phyloP scores from a whole-genome alignment of 2,113 vertebrate species.

The Epinephelus moara region DNA sequence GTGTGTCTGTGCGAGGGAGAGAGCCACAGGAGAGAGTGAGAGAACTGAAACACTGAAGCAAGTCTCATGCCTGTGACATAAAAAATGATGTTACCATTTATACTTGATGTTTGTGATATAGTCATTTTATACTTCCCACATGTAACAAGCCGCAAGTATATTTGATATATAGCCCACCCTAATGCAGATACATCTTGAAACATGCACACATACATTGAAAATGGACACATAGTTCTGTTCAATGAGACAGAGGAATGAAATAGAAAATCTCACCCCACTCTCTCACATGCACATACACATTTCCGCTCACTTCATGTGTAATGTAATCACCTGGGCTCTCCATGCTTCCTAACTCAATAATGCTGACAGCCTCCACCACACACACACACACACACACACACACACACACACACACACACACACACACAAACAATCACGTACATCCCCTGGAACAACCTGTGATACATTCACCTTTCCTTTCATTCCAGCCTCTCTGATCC shows the following conservation, averaged over 20 bases:
- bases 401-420: conserved; percentile 39
- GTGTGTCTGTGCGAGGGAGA: too few relatives aligned
- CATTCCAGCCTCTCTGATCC: conserved; percentile 21
- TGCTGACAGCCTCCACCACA: conserved; percentile 58
- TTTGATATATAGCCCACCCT: too few relatives aligned
- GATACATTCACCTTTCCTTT: conserved; percentile 52
- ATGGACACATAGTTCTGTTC: conserved; percentile 25
- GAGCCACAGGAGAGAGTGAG: too few relatives aligned
- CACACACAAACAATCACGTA: conserved; percentile 37
- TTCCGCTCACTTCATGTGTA: conserved; percentile 72
- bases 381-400: conserved; percentile 20
- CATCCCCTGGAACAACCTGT: conserved; percentile 53
- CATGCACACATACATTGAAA: conserved; percentile 17
- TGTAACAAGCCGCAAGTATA: too few relatives aligned
- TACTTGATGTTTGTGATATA: too few relatives aligned
- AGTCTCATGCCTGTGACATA: too few relatives aligned
- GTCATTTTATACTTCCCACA: too few relatives aligned
- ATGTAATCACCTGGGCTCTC: conserved; percentile 80
- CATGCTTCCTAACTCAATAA: conserved; percentile 79
- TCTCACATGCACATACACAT: conserved; percentile 52
- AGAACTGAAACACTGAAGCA: too few relatives aligned
- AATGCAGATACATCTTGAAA: conserved; percentile 12
- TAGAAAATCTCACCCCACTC: conserved; percentile 9
- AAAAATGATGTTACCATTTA: too few relatives aligned
- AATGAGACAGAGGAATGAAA: conserved; percentile 15